Evolutionary conservation across 2,113 vertebrate species (phyloP).

Genomic region (Pristiophorus japonicus): DNA sequence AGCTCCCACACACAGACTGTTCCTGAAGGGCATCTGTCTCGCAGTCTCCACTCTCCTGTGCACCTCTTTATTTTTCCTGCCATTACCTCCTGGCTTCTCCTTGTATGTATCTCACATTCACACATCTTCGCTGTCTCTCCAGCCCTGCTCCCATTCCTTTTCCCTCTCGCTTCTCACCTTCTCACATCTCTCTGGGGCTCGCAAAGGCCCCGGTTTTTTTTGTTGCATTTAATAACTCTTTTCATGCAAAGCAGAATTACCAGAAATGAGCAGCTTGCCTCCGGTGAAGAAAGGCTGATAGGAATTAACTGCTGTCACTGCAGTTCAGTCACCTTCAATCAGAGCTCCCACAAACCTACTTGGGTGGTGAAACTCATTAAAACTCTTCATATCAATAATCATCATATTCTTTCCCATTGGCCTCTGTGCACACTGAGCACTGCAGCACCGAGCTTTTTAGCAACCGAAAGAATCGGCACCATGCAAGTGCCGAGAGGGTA

Average conservation of each 20-base stretch:
- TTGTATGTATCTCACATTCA: neutral
- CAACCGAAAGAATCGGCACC: neutral
- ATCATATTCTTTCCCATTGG: neutral
- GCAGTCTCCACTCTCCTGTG: neutral
- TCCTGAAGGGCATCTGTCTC: neutral
- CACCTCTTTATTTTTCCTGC: neutral
- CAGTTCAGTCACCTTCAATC: neutral
- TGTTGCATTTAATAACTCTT: neutral
- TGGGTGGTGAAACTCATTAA: neutral
- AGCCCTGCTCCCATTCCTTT: neutral
- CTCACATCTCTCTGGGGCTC: neutral
- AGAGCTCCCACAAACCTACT: too few species aligned
- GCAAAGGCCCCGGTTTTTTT: neutral
- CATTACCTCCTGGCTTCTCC: neutral
- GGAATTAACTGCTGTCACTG: neutral
- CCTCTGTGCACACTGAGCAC: too few species aligned
- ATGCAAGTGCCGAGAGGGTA: neutral
- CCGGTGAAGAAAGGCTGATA: neutral
- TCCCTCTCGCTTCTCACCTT: neutral
- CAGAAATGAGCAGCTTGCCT: neutral
- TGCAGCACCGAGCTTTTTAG: too few species aligned
- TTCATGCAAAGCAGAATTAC: neutral
- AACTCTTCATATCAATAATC: neutral
- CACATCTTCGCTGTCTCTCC: neutral
- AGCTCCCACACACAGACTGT: too few species aligned